Base-by-base conservation (phyloP, 2,113 vertebrate genomes). In the Reinhardtius hippoglossoides region DNA sequence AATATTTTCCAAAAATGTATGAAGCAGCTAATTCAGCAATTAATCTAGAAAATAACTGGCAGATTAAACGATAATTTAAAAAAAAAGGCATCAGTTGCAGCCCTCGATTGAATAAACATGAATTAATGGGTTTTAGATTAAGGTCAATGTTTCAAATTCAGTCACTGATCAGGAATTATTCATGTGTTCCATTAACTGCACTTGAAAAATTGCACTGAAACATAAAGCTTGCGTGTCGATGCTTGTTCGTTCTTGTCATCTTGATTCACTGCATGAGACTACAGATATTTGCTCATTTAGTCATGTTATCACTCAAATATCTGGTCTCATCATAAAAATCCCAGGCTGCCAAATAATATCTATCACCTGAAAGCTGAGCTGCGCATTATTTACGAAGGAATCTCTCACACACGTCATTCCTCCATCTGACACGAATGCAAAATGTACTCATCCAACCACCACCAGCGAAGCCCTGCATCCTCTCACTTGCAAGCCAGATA, bases 401-500 rank as follows among this genome's bases (percentile, higher is more conserved):
- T 69, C 55, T 63, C 35, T 62, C 2, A 20, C 8, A 9, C 9
- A 8, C 10, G n/a, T 67, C 40, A 37, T 42, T 52, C 18, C 52
- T 42, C 27, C 5, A 3, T 21, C 15, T 16, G 55, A 87, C 55
- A 37, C 5, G 16, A 46, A 21, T 0, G 14, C 71, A n/a, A 67
- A 69, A 65, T n/a, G 1, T 50, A 2, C 35, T 9, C 44, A 70
- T 21, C 68, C 9, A 56, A 9, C 40, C 64, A 27, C 35, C 65
- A 42, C n/a, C 6, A 2, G 14, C 27, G 8, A 10, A 67, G 50
- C 48, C 20, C 0, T 42, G 7, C 57, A 35, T 61, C 66, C 69
- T 77, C 76, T 74, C 62, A 7, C 40, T 80, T 54, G 26, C 27
- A 16, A 54, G 48, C 23, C 50, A 27, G 62, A 85, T 83, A 40